Evolutionary conservation across 2,113 vertebrate species (phyloP), one percentile per base, ranked within the genome.

Genomic region (Lutjanus erythropterus): DNA sequence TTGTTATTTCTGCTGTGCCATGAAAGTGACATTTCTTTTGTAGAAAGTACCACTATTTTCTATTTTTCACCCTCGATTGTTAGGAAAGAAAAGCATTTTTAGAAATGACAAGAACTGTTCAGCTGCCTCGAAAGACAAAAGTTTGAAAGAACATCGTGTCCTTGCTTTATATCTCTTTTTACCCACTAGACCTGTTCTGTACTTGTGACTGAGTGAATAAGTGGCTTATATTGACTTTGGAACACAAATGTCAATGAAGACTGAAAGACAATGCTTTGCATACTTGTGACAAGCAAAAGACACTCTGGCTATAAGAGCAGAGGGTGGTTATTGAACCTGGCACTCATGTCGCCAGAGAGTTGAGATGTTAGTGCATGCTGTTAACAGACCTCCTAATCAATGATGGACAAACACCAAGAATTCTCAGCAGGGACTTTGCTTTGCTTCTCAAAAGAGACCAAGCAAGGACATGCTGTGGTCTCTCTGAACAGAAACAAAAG

Each of bases 171-270:
- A 58, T 71, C 55, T 61, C 23, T 78, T 60, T 77, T 35, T 31
- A 59, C 31, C 72, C 67, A 65, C 29, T 50, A 61, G 68, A 71
- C 31, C 46, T 78, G 49, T 39, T 80, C 79, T 71, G n/a, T 49
- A 55, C 71, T 84, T 82, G 64, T 65, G 74, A 76, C 55, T 80
- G 77, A 84, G 78, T 85, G 85, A 90, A 81, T 88, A 92, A 93
- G 84, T 90, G 87, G 81, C 61, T 86, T 41, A 77, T 89, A 93
- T 95, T 88, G 92, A 93, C 89, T 90, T 86, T 83, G 77, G 66
- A 62, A 72, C 29, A 83, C 53, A 86, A 91, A 88, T 79, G 84
- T 83, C 91, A 90, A 85, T 90, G 72, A 74, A 78, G 60, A 82
- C 84, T 70, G 66, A 90, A 86, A 87, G 78, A 87, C 74, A 65